A percentile compares a stretch with the other conserved stretches of the same genome.
Conservation (phyloP, 2,113 vertebrate species). For the Sminthopsis crassicaudata region DNA sequence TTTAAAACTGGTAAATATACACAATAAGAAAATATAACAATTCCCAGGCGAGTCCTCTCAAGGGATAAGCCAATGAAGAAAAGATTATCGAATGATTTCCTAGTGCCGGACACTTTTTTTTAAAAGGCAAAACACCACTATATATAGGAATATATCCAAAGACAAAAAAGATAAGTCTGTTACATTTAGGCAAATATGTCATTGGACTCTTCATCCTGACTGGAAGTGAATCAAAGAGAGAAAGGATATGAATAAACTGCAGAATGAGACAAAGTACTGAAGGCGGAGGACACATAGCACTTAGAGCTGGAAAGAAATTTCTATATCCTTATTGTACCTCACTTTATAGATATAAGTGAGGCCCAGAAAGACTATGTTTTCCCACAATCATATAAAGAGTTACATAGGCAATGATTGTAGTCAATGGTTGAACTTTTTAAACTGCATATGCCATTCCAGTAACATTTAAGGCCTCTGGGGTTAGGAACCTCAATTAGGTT, state of each 20-base stretch:
- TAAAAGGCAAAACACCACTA: conserved; percentile 18
- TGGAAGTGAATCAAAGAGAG: neutral
- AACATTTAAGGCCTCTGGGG: neutral
- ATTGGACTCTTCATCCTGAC: neutral
- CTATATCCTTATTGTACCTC: neutral
- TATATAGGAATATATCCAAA: accelerated
- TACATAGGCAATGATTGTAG: neutral
- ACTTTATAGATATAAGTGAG: neutral
- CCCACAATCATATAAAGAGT: neutral
- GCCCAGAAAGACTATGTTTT: neutral
- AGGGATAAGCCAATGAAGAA: conserved; percentile 4
- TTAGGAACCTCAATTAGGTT: neutral
- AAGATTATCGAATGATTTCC: conserved; percentile 42
- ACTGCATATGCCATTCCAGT: neutral
- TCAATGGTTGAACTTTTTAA: neutral
- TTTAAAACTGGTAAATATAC: conserved; percentile 30
- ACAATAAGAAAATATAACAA: conserved; percentile 18
- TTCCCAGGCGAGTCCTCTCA: neutral
- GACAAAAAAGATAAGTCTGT: neutral
- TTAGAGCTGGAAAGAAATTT: neutral
- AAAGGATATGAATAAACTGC: neutral
- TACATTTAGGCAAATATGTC: neutral
- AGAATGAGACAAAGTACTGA: neutral
- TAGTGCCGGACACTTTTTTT: conserved; percentile 7
- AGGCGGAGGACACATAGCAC: neutral